Conservation (phyloP, 2,888 invertebrate species). For the Cabera pusaria region DNA sequence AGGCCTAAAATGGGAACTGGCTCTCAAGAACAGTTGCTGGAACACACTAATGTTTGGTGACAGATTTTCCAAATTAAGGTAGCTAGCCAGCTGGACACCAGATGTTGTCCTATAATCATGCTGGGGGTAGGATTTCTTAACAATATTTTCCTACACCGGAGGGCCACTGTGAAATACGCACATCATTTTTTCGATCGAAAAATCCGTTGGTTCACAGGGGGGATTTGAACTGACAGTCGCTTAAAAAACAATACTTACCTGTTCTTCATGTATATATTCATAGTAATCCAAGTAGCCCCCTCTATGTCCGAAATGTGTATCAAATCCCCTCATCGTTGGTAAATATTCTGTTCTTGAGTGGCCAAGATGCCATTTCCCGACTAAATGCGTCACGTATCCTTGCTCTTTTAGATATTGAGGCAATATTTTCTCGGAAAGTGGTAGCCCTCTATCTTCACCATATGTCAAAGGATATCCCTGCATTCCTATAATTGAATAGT, state of each 20-base stretch:
- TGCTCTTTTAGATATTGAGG: constrained; percentile 85
- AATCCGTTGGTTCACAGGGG: too few species aligned
- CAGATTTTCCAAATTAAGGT: too few species aligned
- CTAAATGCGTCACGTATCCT: constrained; percentile 89
- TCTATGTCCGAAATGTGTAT: constrained; percentile 93
- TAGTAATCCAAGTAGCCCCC: constrained; percentile 92
- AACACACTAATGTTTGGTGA: too few species aligned
- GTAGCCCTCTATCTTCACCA: constrained; percentile 69
- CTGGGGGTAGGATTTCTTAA: too few species aligned
- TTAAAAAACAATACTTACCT: constrained; percentile 51
- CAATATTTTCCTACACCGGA: too few species aligned
- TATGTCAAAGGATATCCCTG: constrained; percentile 70
- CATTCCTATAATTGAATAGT: constrained; percentile 66
- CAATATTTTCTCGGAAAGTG: constrained; percentile 74
- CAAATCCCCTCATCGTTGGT: constrained; percentile 90
- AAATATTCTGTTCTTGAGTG: constrained; percentile 78
- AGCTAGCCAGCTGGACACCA: too few species aligned
- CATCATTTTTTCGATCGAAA: too few species aligned
- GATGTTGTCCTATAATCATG: too few species aligned
- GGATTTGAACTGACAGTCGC: too few species aligned
- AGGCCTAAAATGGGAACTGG: too few species aligned
- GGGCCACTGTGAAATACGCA: too few species aligned
- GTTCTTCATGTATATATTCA: constrained; percentile 71
- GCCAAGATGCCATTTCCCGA: constrained; percentile 93
- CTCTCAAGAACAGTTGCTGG: too few species aligned